These are phyloP conservation scores for Venusia cambrica DNA, from an alignment of 2,888 invertebrate genomes.

Conservation along the genomic window DNA sequence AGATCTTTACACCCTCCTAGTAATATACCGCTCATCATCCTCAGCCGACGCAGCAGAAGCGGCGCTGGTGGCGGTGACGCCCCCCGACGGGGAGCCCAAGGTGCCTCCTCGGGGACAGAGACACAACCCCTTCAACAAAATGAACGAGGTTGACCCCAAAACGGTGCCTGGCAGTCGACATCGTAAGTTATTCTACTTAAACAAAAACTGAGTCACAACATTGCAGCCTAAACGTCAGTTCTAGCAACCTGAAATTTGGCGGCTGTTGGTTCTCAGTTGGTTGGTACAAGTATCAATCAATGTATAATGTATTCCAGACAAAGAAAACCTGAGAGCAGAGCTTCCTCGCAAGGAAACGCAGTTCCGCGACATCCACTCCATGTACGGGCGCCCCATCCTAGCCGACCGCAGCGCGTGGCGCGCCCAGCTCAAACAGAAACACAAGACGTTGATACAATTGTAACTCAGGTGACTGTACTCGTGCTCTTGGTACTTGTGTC, in stretches of 20 bases:
- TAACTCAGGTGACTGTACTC: conserved; percentile 22
- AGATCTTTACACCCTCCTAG: background rate
- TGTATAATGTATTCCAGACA: conserved; percentile 46
- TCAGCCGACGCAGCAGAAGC: conserved; percentile 63
- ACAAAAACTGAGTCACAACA: no score
- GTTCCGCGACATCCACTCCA: conserved; percentile 86
- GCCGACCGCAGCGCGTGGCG: conserved; percentile 86
- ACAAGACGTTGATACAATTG: conserved; percentile 56
- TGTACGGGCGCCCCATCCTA: conserved; percentile 85
- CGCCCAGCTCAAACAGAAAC: conserved; percentile 64
- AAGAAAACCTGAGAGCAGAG: conserved; percentile 63
- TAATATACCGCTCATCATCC: no score
- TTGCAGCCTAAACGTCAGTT: no score
- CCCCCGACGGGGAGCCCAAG: conserved; percentile 79
- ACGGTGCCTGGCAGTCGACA: conserved; percentile 63
- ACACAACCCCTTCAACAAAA: conserved; percentile 91
- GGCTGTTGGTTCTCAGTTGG: no score
- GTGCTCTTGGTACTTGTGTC: background rate
- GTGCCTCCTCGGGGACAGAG: conserved; percentile 89
- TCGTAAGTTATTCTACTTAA: conserved; percentile 49
- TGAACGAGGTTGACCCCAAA: conserved; percentile 56
- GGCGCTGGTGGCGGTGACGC: conserved; percentile 63
- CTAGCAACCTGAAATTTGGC: no score
- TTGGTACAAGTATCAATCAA: no score
- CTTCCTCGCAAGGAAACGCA: conserved; percentile 77